Evolutionary conservation across 2,797 vertebrate species (phyloP), one percentile per base, ranked within the genome.

Genomic region (Fundulus diaphanus): DNA sequence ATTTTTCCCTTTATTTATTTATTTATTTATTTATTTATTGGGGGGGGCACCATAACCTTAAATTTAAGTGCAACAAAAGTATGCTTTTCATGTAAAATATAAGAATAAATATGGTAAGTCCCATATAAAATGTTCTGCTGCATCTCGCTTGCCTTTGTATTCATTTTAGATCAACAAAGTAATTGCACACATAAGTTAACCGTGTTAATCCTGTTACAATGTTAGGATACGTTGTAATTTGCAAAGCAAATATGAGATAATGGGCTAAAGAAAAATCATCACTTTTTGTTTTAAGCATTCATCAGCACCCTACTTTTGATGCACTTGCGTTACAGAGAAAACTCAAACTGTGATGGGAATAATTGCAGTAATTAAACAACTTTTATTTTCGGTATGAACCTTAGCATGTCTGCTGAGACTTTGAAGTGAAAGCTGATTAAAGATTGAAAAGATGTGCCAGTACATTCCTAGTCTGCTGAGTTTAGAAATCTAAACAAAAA

Each of bases 401-500:
- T 48, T 11, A 20, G 15, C 11, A 31, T 33, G 3, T 56, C 51
- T 71, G 37, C 24, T 42, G n/a, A 57, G 5, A 20, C 35, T 29
- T 31, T 44, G 16, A 51, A 82, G 63, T n/a, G 44, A 79, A 6
- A 1, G 40, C 48, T 76, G 42, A 49, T 12, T 59, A 27, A 59
- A 79, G 79, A 87, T 73, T 66, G 68, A 29, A 73, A 68, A 51
- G 7, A n/a, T 27, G n/a, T 16, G 63, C 15, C 37, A 54, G 67
- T 15, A 51, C n/a, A n/a, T 72, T 70, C 68, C 35, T 37, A 72
- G 29, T 48, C 29, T 56, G 59, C 31, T 51, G 33, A 54, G 59
- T 86, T 85, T 80, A 75, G 57, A 75, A 83, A 79, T 72, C 48
- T 66, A 48, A 82, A 83, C 68, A 70, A 63, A 76, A 85, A 83